Conservation (phyloP, 2,113 vertebrate species). For the Tachysurus vachellii region DNA sequence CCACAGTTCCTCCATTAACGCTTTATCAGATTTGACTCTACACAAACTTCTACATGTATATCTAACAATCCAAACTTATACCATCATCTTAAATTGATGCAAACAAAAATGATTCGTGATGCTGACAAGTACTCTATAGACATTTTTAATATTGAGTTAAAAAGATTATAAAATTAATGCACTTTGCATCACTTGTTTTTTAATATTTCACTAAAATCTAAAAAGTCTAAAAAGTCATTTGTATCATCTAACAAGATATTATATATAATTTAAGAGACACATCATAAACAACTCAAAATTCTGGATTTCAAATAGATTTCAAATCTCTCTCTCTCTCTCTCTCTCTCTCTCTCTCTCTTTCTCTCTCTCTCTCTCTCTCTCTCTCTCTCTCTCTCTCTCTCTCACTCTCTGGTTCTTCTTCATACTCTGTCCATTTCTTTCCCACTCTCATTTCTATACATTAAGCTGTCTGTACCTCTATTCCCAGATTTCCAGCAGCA, state of each 20-base stretch:
- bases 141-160: not conserved
- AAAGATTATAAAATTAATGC: not conserved
- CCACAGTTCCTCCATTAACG: not conserved
- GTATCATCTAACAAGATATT: not conserved
- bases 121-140: not conserved
- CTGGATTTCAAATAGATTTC: not conserved
- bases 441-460: not conserved
- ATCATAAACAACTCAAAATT: not conserved
- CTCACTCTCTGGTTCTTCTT: not conserved
- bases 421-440: not conserved
- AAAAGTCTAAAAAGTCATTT: not conserved
- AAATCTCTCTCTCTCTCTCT: not conserved
- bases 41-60: not conserved
- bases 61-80: not conserved
- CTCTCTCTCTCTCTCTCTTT: not conserved
- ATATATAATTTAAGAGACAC: not conserved
- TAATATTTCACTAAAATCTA: not conserved
- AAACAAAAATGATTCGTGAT: not conserved
- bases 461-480: not conserved
- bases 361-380: not conserved
- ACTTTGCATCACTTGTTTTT: not conserved
- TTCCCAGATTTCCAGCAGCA: slow-evolving; percentile 6
- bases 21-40: not conserved
- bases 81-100: not conserved
- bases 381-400: not conserved